A percentile compares a stretch with the other conserved stretches of the same genome.
phyloP scores from a whole-genome alignment of 2,797 vertebrate species.

The Cirrhinus mrigala region DNA sequence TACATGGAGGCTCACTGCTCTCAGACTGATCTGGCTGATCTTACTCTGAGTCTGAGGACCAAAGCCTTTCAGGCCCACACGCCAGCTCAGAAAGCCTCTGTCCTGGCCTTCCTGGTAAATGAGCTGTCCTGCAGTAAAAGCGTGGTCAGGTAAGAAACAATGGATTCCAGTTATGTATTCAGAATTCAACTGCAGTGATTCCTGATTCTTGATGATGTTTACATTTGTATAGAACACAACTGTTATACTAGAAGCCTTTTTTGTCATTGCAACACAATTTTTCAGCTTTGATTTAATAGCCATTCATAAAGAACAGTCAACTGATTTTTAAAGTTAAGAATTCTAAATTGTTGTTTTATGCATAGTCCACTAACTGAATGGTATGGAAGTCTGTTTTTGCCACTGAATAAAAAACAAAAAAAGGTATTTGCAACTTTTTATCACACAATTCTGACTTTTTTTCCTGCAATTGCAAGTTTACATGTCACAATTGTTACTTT shows the following conservation, averaged over 20 bases:
- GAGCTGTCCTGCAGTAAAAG: slow-evolving; percentile 96
- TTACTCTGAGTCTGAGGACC: slow-evolving; percentile 92
- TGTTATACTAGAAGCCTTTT: not conserved
- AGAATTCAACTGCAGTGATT: not conserved
- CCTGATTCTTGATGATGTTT: not conserved
- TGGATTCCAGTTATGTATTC: not conserved
- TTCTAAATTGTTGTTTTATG: not conserved
- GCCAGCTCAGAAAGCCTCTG: slow-evolving; percentile 91
- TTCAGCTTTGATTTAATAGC: not conserved
- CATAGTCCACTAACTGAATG: not conserved
- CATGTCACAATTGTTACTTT: no score
- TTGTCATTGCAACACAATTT: not conserved
- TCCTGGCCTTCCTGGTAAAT: slow-evolving; percentile 93
- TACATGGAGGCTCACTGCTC: slow-evolving; percentile 96
- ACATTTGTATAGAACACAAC: not conserved
- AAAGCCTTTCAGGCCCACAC: slow-evolving; percentile 98
- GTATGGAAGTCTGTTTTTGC: not conserved
- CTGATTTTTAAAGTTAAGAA: not conserved
- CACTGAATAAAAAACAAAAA: no score
- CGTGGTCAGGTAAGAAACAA: slow-evolving; percentile 88
- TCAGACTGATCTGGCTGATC: slow-evolving; percentile 84
- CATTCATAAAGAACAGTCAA: not conserved
- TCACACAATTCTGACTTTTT: no score
- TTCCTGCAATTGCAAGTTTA: no score
- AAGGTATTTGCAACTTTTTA: no score